Conservation (phyloP, 2,888 invertebrate species). For the Parapristionchus giblindavisi region DNA sequence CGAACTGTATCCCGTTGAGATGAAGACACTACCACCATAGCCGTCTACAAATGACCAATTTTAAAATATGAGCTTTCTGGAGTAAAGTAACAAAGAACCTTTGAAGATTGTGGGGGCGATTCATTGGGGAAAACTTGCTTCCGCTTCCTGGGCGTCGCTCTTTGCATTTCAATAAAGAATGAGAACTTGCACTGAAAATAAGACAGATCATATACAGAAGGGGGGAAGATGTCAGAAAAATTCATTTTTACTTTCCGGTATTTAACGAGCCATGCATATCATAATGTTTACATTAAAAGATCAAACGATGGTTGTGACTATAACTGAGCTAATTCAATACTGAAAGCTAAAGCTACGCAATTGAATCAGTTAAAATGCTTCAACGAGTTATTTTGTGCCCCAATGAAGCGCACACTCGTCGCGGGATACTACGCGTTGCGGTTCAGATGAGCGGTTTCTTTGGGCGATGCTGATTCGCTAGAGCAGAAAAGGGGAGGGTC, state of each 20-base stretch:
- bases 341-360: background rate
- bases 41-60: no score
- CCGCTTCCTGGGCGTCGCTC: slow-evolving; percentile 30
- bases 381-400: background rate
- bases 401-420: slow-evolving; percentile 24
- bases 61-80: no score
- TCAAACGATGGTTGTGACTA: no score
- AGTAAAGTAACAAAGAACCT: no score
- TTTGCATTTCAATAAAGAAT: slow-evolving; percentile 18
- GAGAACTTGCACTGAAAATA: background rate
- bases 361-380: background rate
- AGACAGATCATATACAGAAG: background rate
- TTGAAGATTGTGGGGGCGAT: slow-evolving; percentile 23
- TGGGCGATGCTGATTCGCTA: slow-evolving; percentile 26
- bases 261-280: no score
- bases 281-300: no score
- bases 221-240: background rate
- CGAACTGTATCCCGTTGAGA: slow-evolving; percentile 1
- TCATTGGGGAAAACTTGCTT: slow-evolving; percentile 28
- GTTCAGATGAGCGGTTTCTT: background rate
- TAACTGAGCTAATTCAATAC: no score
- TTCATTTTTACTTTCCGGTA: background rate
- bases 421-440: slow-evolving; percentile 2
- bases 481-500: background rate
- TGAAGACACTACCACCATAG: no score